Evolutionary conservation across 2,888 invertebrate species (phyloP), one percentile per base, ranked within the genome.

Genomic region (Psylliodes chrysocephalus): DNA sequence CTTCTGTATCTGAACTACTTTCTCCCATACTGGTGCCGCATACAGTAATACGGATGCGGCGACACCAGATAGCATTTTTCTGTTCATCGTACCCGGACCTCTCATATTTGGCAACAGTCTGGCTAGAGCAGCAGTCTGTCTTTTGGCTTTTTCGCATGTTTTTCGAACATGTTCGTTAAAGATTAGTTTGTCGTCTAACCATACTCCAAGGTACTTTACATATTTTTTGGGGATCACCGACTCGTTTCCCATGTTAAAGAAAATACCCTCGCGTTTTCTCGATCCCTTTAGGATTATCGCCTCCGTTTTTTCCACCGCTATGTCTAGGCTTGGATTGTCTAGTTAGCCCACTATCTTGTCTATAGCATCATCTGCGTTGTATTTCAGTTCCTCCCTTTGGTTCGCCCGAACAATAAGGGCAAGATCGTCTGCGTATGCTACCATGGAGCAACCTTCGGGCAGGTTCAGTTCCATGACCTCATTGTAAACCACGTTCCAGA

Each of bases 401-500:
- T 7, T 18, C n/a, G 42, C 42, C 14, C 17, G 15, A 5, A 18
- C 42, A 14, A 14, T 38, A 47, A 10, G 17, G 28, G 8, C 38
- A 38, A 15, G 10, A 28, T 18, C 33, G 14, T 42, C 42, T 6
- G 42, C 42, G 18, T 6, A 42, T 1, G n/a, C 42, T 14, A 33
- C 25, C 44, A 25, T 30, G n/a, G n/a, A 14, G 18, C 46, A 42
- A 2, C 33, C 53, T 6, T n/a, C 52, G 40, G 38, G 22, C 25
- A n/a, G 47, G 17, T 22, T 44, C 12, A 18, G 28, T 18, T 15
- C 19, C 33, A 8, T 25, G 0, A 63, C 28, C 5, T 46, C 53
- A 19, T 57, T 40, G 33, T 66, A 66, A 14, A 63, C 19, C 1
- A 60, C 25, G 46, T 66, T 68, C 66, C 68, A 66, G 28, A 68